Evolutionary conservation across 2,797 vertebrate species (phyloP), one percentile per base, ranked within the genome.

Genomic region (Lacerta viridis): DNA sequence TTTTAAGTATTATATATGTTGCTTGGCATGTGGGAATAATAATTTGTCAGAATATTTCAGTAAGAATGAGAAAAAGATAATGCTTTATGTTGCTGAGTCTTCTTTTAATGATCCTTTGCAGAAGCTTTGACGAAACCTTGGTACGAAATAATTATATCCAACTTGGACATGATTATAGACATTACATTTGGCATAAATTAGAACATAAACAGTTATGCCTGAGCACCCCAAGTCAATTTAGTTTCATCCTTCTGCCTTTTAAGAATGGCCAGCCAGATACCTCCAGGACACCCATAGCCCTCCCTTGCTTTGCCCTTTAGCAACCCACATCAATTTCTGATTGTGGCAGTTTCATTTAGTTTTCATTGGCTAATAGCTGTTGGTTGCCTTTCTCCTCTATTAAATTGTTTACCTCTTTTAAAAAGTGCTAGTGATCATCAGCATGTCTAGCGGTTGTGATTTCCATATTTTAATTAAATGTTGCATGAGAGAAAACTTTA

Each of bases 1-100:
- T 94, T 87, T 46, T 43, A 5, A 78, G 29, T 0, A 13, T 0
- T 43, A 72, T 5, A 6, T n/a, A 2, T 80, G 55, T 27, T 4
- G 8, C 76, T 85, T 89, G 23, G 85, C 5, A 71, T 0, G n/a
- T 9, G 59, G 68, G 72, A 77, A 90, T 25, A 90, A 87, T 2
- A 87, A 90, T 89, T 88, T 89, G 4, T 74, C 29, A 18, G 74
- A 83, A 1, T 10, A 1, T 79, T 92, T 87, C 82, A n/a, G 23
- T 36, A 88, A 66, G 91, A 88, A 88, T 75, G 1, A 64, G 82
- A 77, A 80, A 0, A 85, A 59, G 10, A 87, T 10, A 80, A 80
- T 85, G 89, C 36, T 64, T 0, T 50, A 61, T 20, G 61, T 64
- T 64, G 61, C 17, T 15, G 13, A 55, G 13, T 55, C 50, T 0